Evolutionary conservation across 2,888 invertebrate genomes (phyloP).

Genomic region (Drosophila kuntzei): DNA sequence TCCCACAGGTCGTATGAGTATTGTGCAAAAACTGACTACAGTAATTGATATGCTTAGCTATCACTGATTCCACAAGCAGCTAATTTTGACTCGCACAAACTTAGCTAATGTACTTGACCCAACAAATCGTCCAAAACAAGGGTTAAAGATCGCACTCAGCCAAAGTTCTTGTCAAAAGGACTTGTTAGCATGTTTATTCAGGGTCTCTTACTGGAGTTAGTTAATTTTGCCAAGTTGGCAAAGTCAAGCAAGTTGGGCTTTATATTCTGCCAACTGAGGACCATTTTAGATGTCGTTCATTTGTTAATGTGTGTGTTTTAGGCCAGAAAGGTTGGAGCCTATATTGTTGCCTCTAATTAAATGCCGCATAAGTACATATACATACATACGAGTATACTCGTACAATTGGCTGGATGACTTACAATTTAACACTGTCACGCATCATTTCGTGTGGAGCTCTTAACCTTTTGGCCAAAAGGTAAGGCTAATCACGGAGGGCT

Average conservation of each 20-base stretch:
- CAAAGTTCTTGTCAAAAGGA: constrained; percentile 26
- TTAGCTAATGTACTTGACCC: constrained; percentile 30
- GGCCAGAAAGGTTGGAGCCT: constrained; percentile 48
- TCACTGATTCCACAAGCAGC: background rate
- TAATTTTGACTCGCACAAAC: constrained; percentile 11
- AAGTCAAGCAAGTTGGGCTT: constrained; percentile 43
- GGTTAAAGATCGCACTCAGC: constrained; percentile 32
- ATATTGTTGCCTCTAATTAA: constrained; percentile 75
- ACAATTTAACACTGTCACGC: constrained; percentile 79
- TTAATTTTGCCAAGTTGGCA: constrained; percentile 67
- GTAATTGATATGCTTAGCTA: background rate
- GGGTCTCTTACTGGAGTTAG: constrained; percentile 38
- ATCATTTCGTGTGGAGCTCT: constrained; percentile 68
- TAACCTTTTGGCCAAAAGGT: constrained; percentile 62
- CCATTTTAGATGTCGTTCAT: constrained; percentile 70
- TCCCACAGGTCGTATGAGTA: background rate
- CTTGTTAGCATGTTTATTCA: constrained; percentile 53
- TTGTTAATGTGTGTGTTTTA: constrained; percentile 71
- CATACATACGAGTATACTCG: constrained; percentile 27
- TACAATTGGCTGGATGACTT: constrained; percentile 27
- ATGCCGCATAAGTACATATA: constrained; percentile 49
- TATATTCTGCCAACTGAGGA: constrained; percentile 36
- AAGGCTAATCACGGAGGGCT: constrained; percentile 67
- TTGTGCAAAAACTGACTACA: background rate
- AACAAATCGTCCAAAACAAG: constrained; percentile 42